Base-by-base conservation (phyloP, 2,113 vertebrate genomes). In the Falcunculus frontatus region DNA sequence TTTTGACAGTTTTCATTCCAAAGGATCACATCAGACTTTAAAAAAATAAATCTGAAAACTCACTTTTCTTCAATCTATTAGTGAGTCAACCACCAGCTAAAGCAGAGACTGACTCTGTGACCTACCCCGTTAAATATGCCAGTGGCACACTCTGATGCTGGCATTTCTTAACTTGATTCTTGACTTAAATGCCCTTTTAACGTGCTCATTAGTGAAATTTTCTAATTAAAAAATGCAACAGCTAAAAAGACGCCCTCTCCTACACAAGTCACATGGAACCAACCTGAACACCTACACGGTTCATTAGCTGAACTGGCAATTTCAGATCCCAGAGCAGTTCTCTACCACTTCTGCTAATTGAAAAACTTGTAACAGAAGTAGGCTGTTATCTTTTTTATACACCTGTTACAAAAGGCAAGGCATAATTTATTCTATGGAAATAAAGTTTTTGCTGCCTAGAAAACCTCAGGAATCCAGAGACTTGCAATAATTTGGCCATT, bases 171-270 rank as follows among this genome's bases (percentile, higher is more conserved):
- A 79, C 95, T 91, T 75, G 73, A 78, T 95, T 91, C 89, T 94
- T 95, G 93, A 95, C 84, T 95, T 89, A 89, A 93, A 95, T 87
- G 81, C 84, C 93, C 91, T 94, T 96, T 94, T 93, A 94, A 96
- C 23, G 0, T 73, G 52, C 91, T 95, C 91, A 95, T 96, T 95
- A 95, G 80, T 68, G 86, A 92, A 91, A 93, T 79, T 79, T 95
- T 91, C 84, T 92, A 96, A 93, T 97, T 95, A 95, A 92, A 95
- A 96, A 91, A 84, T 70, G 82, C 63, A 93, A 13, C 7, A 41
- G 67, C 68, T 82, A 85, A 88, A 90, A 88, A 93, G 94, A 73
- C 2, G 0, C 53, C 63, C 78, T 85, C 55, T 92, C 67, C 70
- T 90, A 76, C 79, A 69, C 53, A 83, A 94, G 90, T 93, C 89